These are phyloP conservation scores for Eupithecia pulchellata DNA, from an alignment of 2,888 invertebrate genomes.

Conservation along the genomic window DNA sequence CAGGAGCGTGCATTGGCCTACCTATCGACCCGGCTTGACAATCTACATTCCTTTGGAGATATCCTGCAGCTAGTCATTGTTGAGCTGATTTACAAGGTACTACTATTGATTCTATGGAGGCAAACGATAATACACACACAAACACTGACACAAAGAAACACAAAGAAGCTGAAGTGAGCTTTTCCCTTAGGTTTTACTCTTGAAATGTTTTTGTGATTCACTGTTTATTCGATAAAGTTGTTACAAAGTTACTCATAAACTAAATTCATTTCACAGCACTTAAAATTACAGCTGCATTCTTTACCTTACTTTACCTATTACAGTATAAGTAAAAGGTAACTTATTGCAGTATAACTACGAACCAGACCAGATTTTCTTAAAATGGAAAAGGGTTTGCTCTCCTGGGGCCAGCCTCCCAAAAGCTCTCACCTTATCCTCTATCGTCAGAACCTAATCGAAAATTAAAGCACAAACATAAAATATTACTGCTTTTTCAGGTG, in stretches of 20 bases:
- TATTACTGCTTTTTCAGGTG: constrained; percentile 83
- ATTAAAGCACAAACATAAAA: neutral
- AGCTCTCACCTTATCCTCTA: neutral
- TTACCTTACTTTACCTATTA: neutral
- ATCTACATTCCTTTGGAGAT: constrained; percentile 97
- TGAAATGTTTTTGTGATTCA: no score
- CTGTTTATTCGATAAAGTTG: no score
- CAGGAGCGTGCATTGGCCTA: constrained; percentile 97
- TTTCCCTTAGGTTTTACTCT: no score
- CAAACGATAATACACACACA: neutral
- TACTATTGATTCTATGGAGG: neutral
- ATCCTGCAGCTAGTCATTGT: constrained; percentile 99
- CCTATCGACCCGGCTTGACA: constrained; percentile 96
- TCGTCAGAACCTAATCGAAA: neutral
- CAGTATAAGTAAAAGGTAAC: no score
- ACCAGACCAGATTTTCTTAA: neutral
- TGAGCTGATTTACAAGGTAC: constrained; percentile 99
- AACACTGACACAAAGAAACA: neutral
- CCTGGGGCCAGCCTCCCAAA: neutral
- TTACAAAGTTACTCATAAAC: no score
- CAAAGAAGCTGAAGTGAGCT: neutral
- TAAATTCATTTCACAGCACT: no score
- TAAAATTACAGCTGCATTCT: no score
- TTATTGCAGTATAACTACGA: neutral
- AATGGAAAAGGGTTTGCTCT: neutral